Conservation (phyloP, 2,797 vertebrate genomes). For the Acestrorhynchus altus region DNA sequence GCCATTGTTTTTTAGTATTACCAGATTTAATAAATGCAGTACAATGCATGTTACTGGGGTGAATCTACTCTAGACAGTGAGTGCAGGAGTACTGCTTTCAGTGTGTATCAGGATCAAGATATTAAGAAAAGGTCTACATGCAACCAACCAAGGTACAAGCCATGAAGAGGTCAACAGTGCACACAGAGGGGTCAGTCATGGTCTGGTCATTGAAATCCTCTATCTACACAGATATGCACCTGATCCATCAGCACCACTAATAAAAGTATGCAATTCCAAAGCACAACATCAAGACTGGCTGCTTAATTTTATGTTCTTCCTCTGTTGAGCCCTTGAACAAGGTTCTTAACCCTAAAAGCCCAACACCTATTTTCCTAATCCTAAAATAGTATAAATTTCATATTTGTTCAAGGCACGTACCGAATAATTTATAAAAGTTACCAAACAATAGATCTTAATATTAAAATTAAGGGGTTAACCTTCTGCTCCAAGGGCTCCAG, state of each 20-base stretch:
- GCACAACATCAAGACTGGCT: no score
- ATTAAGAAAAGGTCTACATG: neutral
- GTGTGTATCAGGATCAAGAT: neutral
- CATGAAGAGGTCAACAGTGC: neutral
- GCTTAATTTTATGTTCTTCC: no score
- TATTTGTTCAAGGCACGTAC: no score
- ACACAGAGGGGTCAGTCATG: neutral
- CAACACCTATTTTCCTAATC: no score
- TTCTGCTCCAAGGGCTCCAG: no score
- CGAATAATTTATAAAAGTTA: no score
- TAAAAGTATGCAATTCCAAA: neutral
- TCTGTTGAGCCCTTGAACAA: no score
- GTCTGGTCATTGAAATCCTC: neutral
- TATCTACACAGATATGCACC: neutral
- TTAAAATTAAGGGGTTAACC: no score
- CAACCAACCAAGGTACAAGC: neutral
- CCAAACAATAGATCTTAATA: no score
- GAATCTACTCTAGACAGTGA: neutral
- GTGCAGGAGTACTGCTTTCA: neutral
- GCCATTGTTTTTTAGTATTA: neutral
- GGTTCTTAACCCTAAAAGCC: no score
- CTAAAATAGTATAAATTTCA: no score
- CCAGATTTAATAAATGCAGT: no score
- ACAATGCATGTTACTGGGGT: neutral
- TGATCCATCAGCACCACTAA: constrained; percentile 5